Base-by-base conservation (phyloP, 2,888 invertebrate genomes). In the Xestia xanthographa region DNA sequence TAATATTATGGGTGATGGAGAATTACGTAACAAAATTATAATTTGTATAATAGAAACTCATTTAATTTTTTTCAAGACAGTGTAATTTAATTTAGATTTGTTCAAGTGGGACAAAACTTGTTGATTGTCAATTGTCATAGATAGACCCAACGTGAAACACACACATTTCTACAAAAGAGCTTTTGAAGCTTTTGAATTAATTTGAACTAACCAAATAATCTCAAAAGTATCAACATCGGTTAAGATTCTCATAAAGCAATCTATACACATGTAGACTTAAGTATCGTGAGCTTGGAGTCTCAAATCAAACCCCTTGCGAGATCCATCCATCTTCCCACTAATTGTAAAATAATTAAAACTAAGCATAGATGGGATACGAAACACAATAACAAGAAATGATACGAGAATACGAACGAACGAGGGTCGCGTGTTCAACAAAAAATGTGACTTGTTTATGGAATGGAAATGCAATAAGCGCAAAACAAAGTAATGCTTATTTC, bases 291-390 rank as follows among this genome's bases (percentile, higher is more conserved):
- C 83, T 88, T 90, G 83, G 84, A 89, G 91, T 92, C 90, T 90
- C 89, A 87, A 90, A 90, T 89, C 89, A 83, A 90, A 89, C 89
- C 91, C 88, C 90, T 87, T 88, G 85, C 85, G 76, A 88, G 89
- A 87, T 83, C 84, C 91, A 93, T 92, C 92, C 90, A 93, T 93
- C 93, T 92, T 93, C 90, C 77, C 84, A 90, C 91, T 93, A 93
- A 94, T 93, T 93, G 92, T 92, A 91, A 92, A 92, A 92, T 93
- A 93, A 93, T 93, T 93, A 92, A 93, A 92, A 91, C 89, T 90
- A 90, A 90, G 90, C 90, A 88, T 88, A 87, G 90, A 90, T 88
- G 86, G 84, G 75, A 84, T 87, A 86, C 83, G 86, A 87, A 90
- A 88, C 86, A 87, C 87, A 88, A 89, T 88, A 88, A 88, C 86